Evolutionary conservation across 2,888 invertebrate genomes (phyloP).

Genomic region (Amphipyra tragopoginis): DNA sequence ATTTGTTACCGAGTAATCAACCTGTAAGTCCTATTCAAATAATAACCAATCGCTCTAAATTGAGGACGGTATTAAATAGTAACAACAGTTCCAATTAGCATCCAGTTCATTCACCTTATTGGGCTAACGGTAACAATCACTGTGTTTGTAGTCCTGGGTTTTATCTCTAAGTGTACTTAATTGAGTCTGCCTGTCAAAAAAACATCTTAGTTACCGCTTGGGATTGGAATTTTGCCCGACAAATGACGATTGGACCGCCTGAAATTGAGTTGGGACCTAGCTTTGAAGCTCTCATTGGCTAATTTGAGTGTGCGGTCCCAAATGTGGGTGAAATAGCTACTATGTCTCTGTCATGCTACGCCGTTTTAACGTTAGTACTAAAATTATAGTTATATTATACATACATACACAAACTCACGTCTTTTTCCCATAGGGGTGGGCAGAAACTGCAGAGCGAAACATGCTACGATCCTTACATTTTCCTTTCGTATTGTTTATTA

Average conservation of each 20-base stretch:
- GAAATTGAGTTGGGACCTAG: conserved; percentile 11
- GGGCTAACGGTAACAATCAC: conserved; percentile 9
- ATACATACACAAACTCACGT: no score
- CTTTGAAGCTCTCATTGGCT: background rate
- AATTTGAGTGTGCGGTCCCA: background rate
- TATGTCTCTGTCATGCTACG: background rate
- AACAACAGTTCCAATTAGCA: conserved; percentile 33
- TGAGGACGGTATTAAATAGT: conserved; percentile 29
- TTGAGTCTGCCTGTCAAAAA: conserved; percentile 23
- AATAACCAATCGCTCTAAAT: conserved; percentile 44
- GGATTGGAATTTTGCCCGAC: conserved; percentile 31
- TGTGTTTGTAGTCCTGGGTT: conserved; percentile 8
- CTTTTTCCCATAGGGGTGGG: no score
- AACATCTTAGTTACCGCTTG: conserved; percentile 4
- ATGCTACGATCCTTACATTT: no score
- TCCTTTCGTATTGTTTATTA: no score
- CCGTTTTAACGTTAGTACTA: background rate
- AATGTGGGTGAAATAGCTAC: background rate
- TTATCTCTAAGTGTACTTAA: conserved; percentile 12
- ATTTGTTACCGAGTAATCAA: conserved; percentile 50
- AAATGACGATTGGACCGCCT: conserved; percentile 36
- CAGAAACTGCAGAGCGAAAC: no score
- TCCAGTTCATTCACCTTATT: conserved; percentile 25
- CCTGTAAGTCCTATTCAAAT: conserved; percentile 45
- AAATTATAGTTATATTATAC: conserved; percentile 24